Percentiles rank a stretch among this genome's conserved stretches.
Conservation (phyloP, 2,113 vertebrate species). For the Polypterus senegalus region DNA sequence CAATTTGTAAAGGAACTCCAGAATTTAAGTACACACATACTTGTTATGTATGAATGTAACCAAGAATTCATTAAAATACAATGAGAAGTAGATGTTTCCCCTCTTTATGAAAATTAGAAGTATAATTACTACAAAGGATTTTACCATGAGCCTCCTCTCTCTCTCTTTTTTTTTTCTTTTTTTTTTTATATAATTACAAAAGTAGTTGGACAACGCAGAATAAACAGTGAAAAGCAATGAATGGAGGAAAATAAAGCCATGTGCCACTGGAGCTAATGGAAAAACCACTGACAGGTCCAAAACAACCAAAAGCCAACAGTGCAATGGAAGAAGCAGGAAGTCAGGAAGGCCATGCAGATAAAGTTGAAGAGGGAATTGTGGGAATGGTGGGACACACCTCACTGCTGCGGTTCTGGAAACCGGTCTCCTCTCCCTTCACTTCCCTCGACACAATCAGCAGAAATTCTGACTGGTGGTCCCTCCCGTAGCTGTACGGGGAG, state of each 20-base stretch:
- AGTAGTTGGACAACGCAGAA: conserved; percentile 21
- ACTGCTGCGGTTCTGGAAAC: conserved; percentile 72
- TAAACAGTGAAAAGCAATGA: conserved; percentile 16
- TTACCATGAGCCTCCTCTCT: conserved; percentile 19
- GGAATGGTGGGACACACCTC: conserved; percentile 74
- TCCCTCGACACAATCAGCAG: conserved; percentile 91
- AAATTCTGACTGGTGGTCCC: conserved; percentile 85
- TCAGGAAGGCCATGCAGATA: conserved; percentile 56
- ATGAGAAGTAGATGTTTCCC: too few species aligned
- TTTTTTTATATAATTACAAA: conserved; percentile 25
- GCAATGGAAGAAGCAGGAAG: neutral
- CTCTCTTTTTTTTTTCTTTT: too few species aligned
- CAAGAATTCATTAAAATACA: too few species aligned
- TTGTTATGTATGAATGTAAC: too few species aligned
- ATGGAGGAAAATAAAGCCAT: conserved; percentile 17
- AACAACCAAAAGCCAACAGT: conserved; percentile 20
- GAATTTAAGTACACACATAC: too few species aligned
- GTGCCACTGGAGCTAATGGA: conserved; percentile 20
- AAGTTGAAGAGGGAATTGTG: conserved; percentile 37
- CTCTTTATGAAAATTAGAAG: too few species aligned
- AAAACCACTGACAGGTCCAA: conserved; percentile 18
- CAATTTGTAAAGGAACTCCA: too few species aligned
- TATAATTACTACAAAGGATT: conserved; percentile 1
- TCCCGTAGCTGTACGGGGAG: conserved; percentile 60
- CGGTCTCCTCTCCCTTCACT: conserved; percentile 79